Conservation (phyloP, 1,140 invertebrate genomes). For the Sminthurinus signatus region DNA sequence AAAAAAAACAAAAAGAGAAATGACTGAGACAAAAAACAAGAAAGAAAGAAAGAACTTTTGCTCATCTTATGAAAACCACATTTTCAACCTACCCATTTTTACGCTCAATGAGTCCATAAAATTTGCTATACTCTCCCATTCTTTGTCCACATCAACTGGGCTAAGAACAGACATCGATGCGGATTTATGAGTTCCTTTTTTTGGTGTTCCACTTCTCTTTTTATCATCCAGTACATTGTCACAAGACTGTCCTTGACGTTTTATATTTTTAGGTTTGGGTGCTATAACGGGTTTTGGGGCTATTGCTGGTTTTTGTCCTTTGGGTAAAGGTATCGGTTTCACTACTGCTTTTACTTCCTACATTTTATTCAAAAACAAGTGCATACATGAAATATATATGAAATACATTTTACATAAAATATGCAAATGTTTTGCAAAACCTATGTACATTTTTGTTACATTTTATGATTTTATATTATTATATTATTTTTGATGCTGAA, state of each 20-base stretch:
- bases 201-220: constrained; percentile 43
- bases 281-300: constrained; percentile 36
- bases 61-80: constrained; percentile 4
- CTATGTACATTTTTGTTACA: too few relatives aligned
- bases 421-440: too few relatives aligned
- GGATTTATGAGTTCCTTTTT: constrained; percentile 48
- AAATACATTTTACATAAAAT: too few relatives aligned
- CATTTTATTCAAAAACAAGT: too few relatives aligned
- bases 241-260: constrained; percentile 47
- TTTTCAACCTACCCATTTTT: constrained; percentile 41
- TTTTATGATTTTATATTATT: too few relatives aligned
- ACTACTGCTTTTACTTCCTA: too few relatives aligned
- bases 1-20: too few relatives aligned
- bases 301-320: constrained; percentile 37
- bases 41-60: background rate
- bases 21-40: too few relatives aligned
- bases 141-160: constrained; percentile 85
- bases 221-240: constrained; percentile 57
- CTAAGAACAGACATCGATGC: constrained; percentile 62
- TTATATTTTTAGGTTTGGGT: constrained; percentile 40
- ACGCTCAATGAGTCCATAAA: constrained; percentile 84
- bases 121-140: constrained; percentile 90
- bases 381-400: too few relatives aligned
- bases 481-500: too few relatives aligned
- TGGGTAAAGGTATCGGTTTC: constrained; percentile 10